Conservation (phyloP, 2,113 vertebrate genomes). For the Sialia sialis region DNA sequence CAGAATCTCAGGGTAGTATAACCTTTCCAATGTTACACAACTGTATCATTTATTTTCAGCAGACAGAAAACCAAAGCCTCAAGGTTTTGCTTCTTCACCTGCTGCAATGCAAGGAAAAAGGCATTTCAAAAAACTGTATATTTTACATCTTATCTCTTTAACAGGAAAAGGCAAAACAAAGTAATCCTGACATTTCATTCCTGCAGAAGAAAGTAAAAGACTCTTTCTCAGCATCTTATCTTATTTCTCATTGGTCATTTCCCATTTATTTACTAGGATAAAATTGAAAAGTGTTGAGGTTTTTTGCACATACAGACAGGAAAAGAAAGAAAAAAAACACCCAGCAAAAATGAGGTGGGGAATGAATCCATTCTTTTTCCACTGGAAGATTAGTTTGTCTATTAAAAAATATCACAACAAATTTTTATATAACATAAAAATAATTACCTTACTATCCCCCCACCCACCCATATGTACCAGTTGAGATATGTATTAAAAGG, state of each 20-base stretch:
- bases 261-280: background rate
- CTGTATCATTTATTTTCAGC: background rate
- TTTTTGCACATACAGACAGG: background rate
- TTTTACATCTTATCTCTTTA: background rate
- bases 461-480: fast-evolving
- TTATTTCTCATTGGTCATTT: background rate
- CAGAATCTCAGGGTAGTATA: background rate
- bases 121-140: background rate
- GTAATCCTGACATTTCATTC: background rate
- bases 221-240: background rate
- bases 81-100: background rate
- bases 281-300: fast-evolving
- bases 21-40: background rate
- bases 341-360: background rate
- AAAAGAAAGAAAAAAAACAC: background rate
- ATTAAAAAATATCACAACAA: background rate
- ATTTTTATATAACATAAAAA: background rate
- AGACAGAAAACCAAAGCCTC: background rate
- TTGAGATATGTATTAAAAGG: background rate
- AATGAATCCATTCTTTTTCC: background rate
- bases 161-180: background rate
- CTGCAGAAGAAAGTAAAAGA: background rate
- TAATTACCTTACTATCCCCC: background rate
- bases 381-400: background rate
- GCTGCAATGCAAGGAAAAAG: background rate